Evolutionary conservation across 1,140 invertebrate species (phyloP).

Genomic region (Ceratosolen solmsi): DNA sequence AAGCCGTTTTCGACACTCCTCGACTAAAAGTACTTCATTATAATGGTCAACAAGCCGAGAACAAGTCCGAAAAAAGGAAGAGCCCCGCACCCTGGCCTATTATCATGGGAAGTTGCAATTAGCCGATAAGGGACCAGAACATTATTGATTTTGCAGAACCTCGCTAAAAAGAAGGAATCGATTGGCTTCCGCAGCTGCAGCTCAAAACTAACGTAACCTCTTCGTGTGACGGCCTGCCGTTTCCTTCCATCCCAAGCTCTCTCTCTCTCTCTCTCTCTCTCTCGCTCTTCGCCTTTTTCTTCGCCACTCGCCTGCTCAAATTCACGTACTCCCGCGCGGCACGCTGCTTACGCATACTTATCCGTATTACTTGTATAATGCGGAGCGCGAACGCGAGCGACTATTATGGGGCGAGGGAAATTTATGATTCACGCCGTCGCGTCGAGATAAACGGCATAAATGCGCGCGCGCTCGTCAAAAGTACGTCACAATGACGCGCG

Average conservation of each 20-base stretch:
- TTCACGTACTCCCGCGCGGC: neutral
- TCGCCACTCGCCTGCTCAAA: slow-evolving; percentile 10
- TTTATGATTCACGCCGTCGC: slow-evolving; percentile 28
- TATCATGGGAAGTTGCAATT: slow-evolving; percentile 1
- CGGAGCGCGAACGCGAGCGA: slow-evolving; percentile 9
- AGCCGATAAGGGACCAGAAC: neutral
- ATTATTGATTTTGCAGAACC: slow-evolving; percentile 21
- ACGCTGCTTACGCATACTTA: slow-evolving; percentile 32
- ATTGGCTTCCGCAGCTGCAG: neutral
- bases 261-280: neutral
- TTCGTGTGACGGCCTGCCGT: no score
- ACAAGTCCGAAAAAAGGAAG: neutral
- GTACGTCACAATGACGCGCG: slow-evolving; percentile 2
- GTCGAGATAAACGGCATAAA: slow-evolving; percentile 30
- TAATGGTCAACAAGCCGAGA: neutral
- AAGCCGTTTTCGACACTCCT: neutral
- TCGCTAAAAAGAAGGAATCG: neutral
- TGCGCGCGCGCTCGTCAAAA: slow-evolving; percentile 13
- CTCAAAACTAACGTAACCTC: neutral
- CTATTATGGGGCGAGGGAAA: slow-evolving; percentile 32
- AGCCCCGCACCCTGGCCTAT: neutral
- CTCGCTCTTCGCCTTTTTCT: neutral
- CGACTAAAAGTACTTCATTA: neutral
- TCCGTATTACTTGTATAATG: slow-evolving; percentile 34
- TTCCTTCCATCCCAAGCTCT: neutral